phyloP scores from a whole-genome alignment of 2,113 vertebrate species.

The Podiceps cristatus region DNA sequence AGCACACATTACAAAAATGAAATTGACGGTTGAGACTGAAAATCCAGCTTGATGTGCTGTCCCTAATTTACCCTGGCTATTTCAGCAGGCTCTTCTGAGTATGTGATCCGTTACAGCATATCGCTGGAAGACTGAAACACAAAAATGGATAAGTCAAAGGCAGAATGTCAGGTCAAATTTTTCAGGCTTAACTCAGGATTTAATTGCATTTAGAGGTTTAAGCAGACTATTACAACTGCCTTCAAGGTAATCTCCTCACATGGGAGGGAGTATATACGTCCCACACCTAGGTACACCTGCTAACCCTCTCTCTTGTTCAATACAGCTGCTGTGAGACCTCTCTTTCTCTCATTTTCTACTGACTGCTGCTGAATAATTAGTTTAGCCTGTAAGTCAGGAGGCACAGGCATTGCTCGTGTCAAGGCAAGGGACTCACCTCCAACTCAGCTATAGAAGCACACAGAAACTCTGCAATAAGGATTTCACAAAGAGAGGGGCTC shows the following conservation, averaged over 20 bases:
- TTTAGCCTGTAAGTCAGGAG: not conserved
- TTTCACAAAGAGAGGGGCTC: not conserved
- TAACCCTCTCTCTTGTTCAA: not conserved
- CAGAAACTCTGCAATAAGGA: accelerated
- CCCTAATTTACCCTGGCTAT: not conserved
- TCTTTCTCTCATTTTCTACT: not conserved
- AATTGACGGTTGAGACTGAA: not conserved
- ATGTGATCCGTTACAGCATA: not conserved
- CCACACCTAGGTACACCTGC: not conserved
- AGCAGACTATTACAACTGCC: not conserved
- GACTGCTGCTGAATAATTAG: not conserved
- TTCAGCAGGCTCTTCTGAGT: not conserved
- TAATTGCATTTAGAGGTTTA: constrained; percentile 61
- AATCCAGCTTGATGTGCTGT: not conserved
- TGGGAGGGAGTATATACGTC: not conserved
- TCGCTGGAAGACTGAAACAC: not conserved
- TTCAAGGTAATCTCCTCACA: not conserved
- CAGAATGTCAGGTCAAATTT: constrained; percentile 20
- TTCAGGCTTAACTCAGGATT: constrained; percentile 54
- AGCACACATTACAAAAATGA: not conserved
- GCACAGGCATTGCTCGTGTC: accelerated
- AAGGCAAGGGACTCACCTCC: not conserved
- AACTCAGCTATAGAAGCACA: not conserved
- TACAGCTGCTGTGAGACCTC: not conserved
- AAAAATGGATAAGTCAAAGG: not conserved